A percentile compares a stretch with the other conserved stretches of the same genome.
phyloP scores from a whole-genome alignment of 2,888 invertebrate species.

The Sminthurides aquaticus region DNA sequence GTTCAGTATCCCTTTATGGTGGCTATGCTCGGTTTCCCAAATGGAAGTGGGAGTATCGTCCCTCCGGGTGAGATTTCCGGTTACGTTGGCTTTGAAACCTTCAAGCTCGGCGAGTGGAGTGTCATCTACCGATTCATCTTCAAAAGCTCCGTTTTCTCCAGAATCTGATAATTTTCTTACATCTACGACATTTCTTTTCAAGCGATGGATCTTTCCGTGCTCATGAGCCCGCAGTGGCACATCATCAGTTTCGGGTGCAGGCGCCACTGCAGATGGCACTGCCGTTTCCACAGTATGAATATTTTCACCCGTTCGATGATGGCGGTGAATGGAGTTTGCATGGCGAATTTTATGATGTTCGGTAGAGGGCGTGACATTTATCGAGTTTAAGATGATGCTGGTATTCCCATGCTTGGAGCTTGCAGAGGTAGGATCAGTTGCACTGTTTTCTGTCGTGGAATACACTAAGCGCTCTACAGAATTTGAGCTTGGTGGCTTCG shows the following conservation, averaged over 20 bases:
- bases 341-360: slow-evolving; percentile 24
- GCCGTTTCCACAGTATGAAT: neutral
- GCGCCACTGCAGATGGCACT: neutral
- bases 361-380: neutral
- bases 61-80: neutral
- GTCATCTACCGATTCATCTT: slow-evolving; percentile 28
- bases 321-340: slow-evolving; percentile 6
- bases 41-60: slow-evolving; percentile 24
- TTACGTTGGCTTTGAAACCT: slow-evolving; percentile 10
- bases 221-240: too few species aligned
- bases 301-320: slow-evolving; percentile 1
- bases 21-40: slow-evolving; percentile 54
- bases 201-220: slow-evolving; percentile 27
- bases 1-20: slow-evolving; percentile 58
- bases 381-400: neutral
- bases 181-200: slow-evolving; percentile 18
- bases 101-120: slow-evolving; percentile 10
- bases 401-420: too few species aligned
- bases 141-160: slow-evolving; percentile 42
- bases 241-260: neutral
- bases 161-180: slow-evolving; percentile 32
- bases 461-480: neutral
- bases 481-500: neutral
- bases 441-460: neutral
- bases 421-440: neutral